Evolutionary conservation across 2,888 invertebrate genomes (phyloP).

Genomic region (Frankliniella intonsa): DNA sequence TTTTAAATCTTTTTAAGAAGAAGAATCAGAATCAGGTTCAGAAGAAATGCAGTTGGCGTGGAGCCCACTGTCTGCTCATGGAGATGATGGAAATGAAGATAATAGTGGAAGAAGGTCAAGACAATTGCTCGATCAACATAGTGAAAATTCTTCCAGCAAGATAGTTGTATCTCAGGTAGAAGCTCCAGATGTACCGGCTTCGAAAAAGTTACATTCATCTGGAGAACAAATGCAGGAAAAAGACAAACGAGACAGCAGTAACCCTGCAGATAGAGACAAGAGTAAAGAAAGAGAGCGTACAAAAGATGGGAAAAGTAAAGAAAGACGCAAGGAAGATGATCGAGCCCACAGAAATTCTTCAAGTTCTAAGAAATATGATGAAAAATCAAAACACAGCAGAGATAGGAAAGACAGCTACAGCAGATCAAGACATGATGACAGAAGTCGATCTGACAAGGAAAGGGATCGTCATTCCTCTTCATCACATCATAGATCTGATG

Average conservation of each 20-base stretch:
- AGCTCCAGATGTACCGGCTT: neutral
- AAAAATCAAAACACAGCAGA: neutral
- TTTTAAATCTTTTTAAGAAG: neutral
- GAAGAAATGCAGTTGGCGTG: conserved; percentile 5
- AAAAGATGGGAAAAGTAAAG: neutral
- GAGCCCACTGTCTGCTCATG: neutral
- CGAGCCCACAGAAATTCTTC: neutral
- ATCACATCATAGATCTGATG: conserved; percentile 13
- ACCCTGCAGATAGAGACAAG: neutral
- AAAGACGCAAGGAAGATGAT: neutral
- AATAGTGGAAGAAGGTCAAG: neutral
- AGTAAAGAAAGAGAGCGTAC: neutral
- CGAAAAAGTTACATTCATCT: neutral
- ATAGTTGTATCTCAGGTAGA: no score
- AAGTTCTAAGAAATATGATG: conserved; percentile 6
- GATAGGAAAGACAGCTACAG: neutral
- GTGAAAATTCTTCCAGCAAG: neutral
- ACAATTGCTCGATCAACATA: neutral
- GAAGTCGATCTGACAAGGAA: neutral
- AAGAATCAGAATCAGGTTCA: neutral
- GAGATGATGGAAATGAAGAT: conserved; percentile 3
- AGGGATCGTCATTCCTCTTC: neutral
- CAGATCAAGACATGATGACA: neutral
- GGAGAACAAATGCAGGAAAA: neutral
- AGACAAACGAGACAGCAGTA: neutral